Percentiles rank a stretch among this genome's conserved stretches.
Conservation (phyloP, 2,797 vertebrate genomes). For the Allobates femoralis region DNA sequence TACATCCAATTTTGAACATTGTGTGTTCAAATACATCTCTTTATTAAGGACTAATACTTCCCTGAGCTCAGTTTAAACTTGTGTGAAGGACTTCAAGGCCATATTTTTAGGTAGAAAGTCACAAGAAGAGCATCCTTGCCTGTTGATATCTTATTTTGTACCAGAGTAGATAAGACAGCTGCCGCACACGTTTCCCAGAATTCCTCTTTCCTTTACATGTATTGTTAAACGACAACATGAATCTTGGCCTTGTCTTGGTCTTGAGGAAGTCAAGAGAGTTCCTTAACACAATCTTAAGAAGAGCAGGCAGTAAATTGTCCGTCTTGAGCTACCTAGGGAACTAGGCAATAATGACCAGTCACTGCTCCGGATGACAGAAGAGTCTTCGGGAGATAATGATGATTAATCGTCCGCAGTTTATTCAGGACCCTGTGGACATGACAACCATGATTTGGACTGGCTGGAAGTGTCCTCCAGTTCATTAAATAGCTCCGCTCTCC, state of each 20-base stretch:
- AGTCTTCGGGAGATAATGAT: conserved; percentile 35
- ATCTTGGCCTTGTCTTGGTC: conserved; percentile 33
- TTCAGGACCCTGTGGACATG: not conserved
- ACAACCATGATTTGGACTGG: conserved; percentile 1
- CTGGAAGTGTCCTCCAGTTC: conserved; percentile 26
- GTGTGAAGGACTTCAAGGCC: not conserved
- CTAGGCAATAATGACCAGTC: not conserved
- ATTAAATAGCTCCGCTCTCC: conserved; percentile 10
- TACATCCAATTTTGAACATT: no score
- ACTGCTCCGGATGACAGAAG: conserved; percentile 22
- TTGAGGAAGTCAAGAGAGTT: conserved; percentile 26
- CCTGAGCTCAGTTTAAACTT: not conserved
- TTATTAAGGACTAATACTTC: no score
- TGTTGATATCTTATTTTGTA: conserved; percentile 34
- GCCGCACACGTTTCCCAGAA: conserved; percentile 1
- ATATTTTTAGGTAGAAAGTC: conserved; percentile 25
- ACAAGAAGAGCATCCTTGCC: not conserved
- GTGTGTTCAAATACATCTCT: no score
- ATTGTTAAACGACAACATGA: conserved; percentile 47
- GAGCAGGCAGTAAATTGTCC: not conserved
- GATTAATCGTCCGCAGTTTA: conserved; percentile 14
- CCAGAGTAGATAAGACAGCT: conserved; percentile 22
- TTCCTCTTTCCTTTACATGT: conserved; percentile 32
- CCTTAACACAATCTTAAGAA: conserved; percentile 6
- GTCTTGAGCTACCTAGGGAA: conserved; percentile 4